Conservation (phyloP, 2,888 invertebrate genomes). For the Zygogramma bicolorata region DNA sequence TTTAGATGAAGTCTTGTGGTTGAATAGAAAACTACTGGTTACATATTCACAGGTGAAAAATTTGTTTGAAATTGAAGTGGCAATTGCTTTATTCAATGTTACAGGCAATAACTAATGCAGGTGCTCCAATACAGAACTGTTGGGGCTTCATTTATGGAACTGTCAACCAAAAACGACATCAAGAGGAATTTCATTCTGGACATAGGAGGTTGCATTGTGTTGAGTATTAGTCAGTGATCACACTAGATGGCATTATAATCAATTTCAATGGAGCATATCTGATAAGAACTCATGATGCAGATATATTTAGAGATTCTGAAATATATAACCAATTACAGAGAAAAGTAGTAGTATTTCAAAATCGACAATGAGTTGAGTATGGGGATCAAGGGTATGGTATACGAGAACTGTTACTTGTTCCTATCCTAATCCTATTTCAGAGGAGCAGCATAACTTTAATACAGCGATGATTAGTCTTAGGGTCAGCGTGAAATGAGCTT, state of each 20-base stretch:
- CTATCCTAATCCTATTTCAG: not conserved
- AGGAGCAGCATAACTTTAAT: not conserved
- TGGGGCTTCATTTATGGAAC: not conserved
- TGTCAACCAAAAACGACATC: not conserved
- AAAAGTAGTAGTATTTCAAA: not conserved
- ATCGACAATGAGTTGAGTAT: not conserved
- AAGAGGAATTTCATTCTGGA: not conserved
- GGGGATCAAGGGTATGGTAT: not conserved
- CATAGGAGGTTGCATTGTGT: not conserved
- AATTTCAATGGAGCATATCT: constrained; percentile 10
- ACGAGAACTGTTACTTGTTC: not conserved
- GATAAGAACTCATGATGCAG: not conserved
- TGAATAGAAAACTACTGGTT: not conserved
- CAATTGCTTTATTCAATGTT: not conserved
- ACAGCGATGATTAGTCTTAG: not conserved
- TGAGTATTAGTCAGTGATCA: constrained; percentile 8
- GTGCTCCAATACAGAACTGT: not conserved
- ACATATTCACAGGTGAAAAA: not conserved
- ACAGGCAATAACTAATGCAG: not conserved
- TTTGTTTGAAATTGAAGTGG: not conserved
- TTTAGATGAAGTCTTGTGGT: not conserved
- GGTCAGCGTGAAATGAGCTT: not conserved
- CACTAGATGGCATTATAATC: constrained; percentile 2
- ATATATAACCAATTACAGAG: not conserved
- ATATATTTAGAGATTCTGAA: not conserved